Percentiles rank a stretch among this genome's conserved stretches.
These are phyloP conservation scores for Therioaphis trifolii DNA, from an alignment of 2,888 invertebrate species.

Conservation along the genomic window DNA sequence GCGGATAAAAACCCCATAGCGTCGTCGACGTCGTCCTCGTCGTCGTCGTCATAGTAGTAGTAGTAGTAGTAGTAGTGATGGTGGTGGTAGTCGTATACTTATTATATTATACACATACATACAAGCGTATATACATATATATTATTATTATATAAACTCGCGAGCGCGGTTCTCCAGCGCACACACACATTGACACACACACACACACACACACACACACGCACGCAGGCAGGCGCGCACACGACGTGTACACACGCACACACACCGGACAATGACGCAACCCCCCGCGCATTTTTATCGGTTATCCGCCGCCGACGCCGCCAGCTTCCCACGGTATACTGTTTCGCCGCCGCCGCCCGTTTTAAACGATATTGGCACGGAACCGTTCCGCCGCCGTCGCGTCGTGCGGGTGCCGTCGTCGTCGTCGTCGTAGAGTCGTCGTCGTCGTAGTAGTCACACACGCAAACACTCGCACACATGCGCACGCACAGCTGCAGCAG, in stretches of 20 bases:
- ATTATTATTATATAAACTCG: constrained; percentile 18
- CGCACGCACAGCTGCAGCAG: no score
- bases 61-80: not conserved
- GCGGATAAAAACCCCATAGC: constrained; percentile 59
- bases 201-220: not conserved
- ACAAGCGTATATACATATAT: constrained; percentile 1
- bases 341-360: constrained; percentile 27
- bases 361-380: constrained; percentile 52
- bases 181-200: not conserved
- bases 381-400: constrained; percentile 21
- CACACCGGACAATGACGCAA: no score
- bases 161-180: constrained; percentile 12
- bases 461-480: no score
- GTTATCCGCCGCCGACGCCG: constrained; percentile 28
- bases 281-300: constrained; percentile 46
- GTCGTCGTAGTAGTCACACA: not conserved
- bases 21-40: constrained; percentile 6
- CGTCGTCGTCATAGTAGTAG: not conserved
- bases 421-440: not conserved
- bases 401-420: constrained; percentile 15
- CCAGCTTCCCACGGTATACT: constrained; percentile 57
- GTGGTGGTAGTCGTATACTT: not conserved
- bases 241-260: no score
- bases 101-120: not conserved
- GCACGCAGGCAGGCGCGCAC: constrained; percentile 22